These are phyloP conservation scores for Phyllostomus hastatus DNA, from an alignment of 2,113 vertebrate genomes.

Conservation along the genomic window DNA sequence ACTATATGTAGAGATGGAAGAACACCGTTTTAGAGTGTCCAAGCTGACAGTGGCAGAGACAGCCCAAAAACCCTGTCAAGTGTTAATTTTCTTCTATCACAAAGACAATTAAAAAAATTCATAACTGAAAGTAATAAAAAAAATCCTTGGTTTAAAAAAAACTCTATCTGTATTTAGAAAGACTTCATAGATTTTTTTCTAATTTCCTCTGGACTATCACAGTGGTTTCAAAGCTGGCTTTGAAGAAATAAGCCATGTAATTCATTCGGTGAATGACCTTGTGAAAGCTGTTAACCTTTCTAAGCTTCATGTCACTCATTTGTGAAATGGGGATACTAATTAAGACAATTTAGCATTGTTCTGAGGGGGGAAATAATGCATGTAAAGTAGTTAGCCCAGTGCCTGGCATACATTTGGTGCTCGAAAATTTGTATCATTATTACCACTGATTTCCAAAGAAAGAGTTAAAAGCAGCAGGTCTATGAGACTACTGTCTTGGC, in stretches of 20 bases:
- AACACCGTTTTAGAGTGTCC: background rate
- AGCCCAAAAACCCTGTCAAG: background rate
- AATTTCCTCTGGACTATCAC: background rate
- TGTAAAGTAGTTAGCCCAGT: background rate
- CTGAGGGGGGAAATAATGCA: background rate
- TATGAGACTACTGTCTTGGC: background rate
- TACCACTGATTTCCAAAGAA: background rate
- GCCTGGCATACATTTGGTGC: background rate
- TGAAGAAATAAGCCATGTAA: background rate
- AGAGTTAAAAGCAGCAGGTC: background rate
- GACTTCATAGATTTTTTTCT: background rate
- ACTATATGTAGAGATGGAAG: background rate
- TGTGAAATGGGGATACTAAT: background rate
- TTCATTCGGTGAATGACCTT: background rate
- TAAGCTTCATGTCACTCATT: background rate
- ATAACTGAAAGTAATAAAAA: conserved; percentile 17
- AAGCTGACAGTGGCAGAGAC: background rate
- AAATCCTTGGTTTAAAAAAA: background rate
- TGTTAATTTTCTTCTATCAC: background rate
- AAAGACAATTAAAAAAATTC: background rate
- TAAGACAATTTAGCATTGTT: background rate
- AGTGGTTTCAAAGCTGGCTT: background rate
- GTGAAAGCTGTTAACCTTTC: background rate
- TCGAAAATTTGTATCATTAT: background rate
- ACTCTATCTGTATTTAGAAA: background rate